A percentile compares a stretch with the other conserved stretches of the same genome.
Conservation (phyloP, 2,888 invertebrate species). For the Drosophila stalkeri region DNA sequence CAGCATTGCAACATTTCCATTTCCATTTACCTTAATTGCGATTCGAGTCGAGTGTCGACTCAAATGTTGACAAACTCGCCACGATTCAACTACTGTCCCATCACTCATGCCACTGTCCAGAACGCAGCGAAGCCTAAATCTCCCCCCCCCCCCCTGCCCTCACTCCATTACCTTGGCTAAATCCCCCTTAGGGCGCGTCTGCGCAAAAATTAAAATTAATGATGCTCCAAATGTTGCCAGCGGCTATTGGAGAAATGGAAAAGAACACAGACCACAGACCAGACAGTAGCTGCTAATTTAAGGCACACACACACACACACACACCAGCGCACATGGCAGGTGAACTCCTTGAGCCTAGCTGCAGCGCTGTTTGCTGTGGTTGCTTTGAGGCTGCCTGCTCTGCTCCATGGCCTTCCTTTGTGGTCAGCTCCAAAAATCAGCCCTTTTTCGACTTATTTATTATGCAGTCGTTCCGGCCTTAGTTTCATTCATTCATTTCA, state of each 20-base stretch:
- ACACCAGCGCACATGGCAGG: constrained; percentile 29
- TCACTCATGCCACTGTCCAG: constrained; percentile 51
- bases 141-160: not conserved
- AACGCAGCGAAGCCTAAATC: constrained; percentile 60
- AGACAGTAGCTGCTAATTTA: constrained; percentile 72
- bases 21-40: constrained; percentile 53
- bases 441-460: constrained; percentile 41
- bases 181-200: constrained; percentile 61
- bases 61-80: constrained; percentile 40
- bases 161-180: not conserved
- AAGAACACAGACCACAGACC: constrained; percentile 15
- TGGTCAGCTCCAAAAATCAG: constrained; percentile 35
- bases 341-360: constrained; percentile 41
- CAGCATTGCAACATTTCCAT: constrained; percentile 41
- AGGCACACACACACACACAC: constrained; percentile 21
- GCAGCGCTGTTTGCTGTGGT: constrained; percentile 38
- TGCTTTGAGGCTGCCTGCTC: constrained; percentile 40
- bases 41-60: constrained; percentile 19
- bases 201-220: constrained; percentile 80
- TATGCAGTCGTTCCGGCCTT: constrained; percentile 39
- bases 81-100: constrained; percentile 33
- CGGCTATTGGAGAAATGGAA: constrained; percentile 46
- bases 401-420: constrained; percentile 25
- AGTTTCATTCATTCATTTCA: constrained; percentile 11
- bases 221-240: constrained; percentile 67